Base-by-base conservation (phyloP, 2,113 vertebrate species). In the Gobio gobio region DNA sequence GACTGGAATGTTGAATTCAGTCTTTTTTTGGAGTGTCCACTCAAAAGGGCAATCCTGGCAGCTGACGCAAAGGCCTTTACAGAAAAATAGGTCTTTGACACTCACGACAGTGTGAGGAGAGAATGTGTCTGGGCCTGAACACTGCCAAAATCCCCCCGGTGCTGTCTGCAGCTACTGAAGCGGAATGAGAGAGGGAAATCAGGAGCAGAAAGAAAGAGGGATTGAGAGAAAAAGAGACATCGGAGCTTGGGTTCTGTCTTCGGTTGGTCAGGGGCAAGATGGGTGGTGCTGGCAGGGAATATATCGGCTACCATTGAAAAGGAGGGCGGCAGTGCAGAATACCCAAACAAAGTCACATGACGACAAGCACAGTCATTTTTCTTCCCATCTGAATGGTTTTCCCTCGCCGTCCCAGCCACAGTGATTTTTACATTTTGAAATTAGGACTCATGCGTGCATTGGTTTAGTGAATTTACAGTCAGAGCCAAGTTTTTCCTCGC, bases 21-120 rank as follows among this genome's bases (percentile, higher is more conserved):
- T 45, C 47, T 59, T 75, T 80, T 75, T 80, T 75, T 81, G 47
- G 78, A 61, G 83, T 36, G 74, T 76, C 45, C 83, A 64, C 75
- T 77, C 83, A 78, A 85, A 78, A 68, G 74, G 83, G 45, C 74
- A 54, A 76, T 90, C 85, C 90, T 88, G 85, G 88, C 91, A 89
- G 90, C 90, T 78, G 83, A 92, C 88, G 90, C 86, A 86, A 91
- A 86, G 89, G 88, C 89, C 83, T 77, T 89, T 90, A 86, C 89
- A 90, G 90, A 91, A 91, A 90, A 91, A 91, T 90, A 93, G 88
- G 90, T 92, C 93, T 91, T 91, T 93, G 90, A 94, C 93, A 92
- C 92, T 87, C 88, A 85, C 88, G 14, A 43, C 89, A 91, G 90
- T 86, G 89, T 84, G 68, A 91, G 86, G 84, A 84, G 86, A 84